These are phyloP conservation scores for Sternarchorhynchus goeldii DNA, from an alignment of 2,797 vertebrate genomes.

Conservation along the genomic window DNA sequence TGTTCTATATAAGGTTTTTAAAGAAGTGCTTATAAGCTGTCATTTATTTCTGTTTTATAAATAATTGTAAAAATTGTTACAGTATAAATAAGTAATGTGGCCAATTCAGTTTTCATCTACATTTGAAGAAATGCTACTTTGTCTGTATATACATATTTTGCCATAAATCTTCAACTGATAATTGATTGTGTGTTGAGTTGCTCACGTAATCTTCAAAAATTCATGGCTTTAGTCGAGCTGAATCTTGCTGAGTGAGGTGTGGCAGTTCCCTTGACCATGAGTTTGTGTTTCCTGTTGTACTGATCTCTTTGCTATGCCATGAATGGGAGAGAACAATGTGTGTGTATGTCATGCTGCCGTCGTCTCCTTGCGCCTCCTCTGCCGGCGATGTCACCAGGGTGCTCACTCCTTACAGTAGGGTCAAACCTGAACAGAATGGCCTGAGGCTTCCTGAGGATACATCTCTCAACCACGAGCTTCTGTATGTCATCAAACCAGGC, in stretches of 20 bases:
- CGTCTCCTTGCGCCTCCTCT: slow-evolving; percentile 25
- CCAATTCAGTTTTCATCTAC: too few species aligned
- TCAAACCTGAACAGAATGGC: slow-evolving; percentile 9
- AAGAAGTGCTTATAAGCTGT: not conserved
- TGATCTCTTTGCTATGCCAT: not conserved
- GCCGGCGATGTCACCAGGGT: slow-evolving; percentile 12
- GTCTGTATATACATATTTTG: too few species aligned
- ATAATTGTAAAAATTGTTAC: too few species aligned
- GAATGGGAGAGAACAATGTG: not conserved
- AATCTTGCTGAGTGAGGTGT: not conserved
- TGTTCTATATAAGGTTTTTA: not conserved
- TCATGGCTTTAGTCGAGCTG: not conserved
- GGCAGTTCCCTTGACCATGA: not conserved
- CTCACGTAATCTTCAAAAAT: too few species aligned
- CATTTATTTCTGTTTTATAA: not conserved
- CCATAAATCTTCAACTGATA: too few species aligned
- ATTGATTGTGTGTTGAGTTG: too few species aligned
- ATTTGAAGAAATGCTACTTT: too few species aligned
- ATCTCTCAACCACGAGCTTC: slow-evolving; percentile 29
- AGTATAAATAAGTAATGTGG: too few species aligned
- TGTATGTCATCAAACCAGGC: slow-evolving; percentile 20
- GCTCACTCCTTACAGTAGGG: slow-evolving; percentile 7
- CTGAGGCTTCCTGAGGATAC: slow-evolving; percentile 19
- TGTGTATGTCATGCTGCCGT: slow-evolving; percentile 1
- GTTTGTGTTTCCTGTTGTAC: not conserved